These are phyloP conservation scores for Oxytorus armatus DNA, from an alignment of 2,888 invertebrate genomes.

Conservation along the genomic window DNA sequence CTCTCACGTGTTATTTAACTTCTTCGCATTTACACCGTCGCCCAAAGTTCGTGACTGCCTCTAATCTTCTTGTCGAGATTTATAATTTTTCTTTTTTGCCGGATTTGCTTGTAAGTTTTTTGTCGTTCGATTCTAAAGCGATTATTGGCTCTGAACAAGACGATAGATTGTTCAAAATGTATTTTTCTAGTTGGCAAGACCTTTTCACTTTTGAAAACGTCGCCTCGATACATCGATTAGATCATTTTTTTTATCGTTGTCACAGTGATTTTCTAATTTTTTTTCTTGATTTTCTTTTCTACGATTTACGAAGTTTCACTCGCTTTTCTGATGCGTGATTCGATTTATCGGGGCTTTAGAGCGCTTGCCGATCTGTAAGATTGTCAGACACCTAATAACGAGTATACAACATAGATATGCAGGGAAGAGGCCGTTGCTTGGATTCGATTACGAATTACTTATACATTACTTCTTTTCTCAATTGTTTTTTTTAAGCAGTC, in stretches of 20 bases:
- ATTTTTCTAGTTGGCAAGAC: slow-evolving; percentile 14
- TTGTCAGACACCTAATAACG: slow-evolving; percentile 76
- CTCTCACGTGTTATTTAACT: background rate
- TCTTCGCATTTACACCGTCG: slow-evolving; percentile 19
- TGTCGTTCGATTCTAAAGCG: slow-evolving; percentile 22
- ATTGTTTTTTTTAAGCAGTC: slow-evolving; percentile 1
- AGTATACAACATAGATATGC: slow-evolving; percentile 78
- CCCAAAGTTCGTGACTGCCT: slow-evolving; percentile 58
- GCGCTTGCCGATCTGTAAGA: slow-evolving; percentile 62
- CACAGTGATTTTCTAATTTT: slow-evolving; percentile 25
- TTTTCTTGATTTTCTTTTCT: slow-evolving; percentile 56
- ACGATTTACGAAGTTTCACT: slow-evolving; percentile 33
- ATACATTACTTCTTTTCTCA: slow-evolving; percentile 27
- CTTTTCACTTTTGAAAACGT: slow-evolving; percentile 6
- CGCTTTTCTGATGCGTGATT: no score
- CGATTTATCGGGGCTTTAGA: slow-evolving; percentile 6
- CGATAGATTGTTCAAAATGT: background rate
- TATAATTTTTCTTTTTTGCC: background rate
- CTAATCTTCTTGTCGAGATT: no score
- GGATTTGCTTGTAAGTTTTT: background rate
- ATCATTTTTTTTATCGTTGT: slow-evolving; percentile 15
- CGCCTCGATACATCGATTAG: slow-evolving; percentile 8
- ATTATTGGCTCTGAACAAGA: no score
- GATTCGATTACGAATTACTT: slow-evolving; percentile 62
- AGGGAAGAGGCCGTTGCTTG: slow-evolving; percentile 77